phyloP scores from a whole-genome alignment of 37 sponge, comb jelly and placozoan species.

The Ephydatia muelleri region DNA sequence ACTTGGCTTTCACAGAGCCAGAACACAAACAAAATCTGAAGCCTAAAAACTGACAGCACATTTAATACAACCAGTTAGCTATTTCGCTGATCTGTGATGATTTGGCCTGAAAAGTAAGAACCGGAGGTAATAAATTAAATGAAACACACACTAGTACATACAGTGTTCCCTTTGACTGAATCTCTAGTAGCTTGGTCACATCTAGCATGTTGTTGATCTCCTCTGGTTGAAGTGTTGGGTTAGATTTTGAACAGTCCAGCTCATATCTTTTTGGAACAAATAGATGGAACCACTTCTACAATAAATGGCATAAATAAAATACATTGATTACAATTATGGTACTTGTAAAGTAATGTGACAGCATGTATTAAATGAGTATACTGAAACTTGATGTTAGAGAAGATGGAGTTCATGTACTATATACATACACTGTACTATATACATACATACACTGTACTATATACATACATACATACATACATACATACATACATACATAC shows the following conservation, averaged over 20 bases:
- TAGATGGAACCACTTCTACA: constrained; percentile 47
- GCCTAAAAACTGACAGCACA: too few relatives aligned
- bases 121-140: too few relatives aligned
- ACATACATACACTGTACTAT: too few relatives aligned
- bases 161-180: not conserved
- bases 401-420: too few relatives aligned
- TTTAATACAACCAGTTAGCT: too few relatives aligned
- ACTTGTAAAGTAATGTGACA: not conserved
- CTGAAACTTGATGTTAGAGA: too few relatives aligned
- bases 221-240: not conserved
- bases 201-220: not conserved
- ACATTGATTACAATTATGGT: not conserved
- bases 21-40: too few relatives aligned
- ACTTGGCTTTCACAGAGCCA: too few relatives aligned
- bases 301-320: not conserved
- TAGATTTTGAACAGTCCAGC: constrained; percentile 19
- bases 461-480: too few relatives aligned
- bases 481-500: too few relatives aligned
- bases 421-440: too few relatives aligned
- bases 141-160: not conserved
- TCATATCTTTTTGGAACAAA: constrained; percentile 48
- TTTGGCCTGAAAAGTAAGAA: not conserved
- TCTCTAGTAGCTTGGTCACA: not conserved
- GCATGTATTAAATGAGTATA: too few relatives aligned
- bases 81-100: not conserved